A percentile compares a stretch with the other conserved stretches of the same genome.
Conservation (phyloP, 2,797 vertebrate genomes). For the Poeciliopsis presidionis region DNA sequence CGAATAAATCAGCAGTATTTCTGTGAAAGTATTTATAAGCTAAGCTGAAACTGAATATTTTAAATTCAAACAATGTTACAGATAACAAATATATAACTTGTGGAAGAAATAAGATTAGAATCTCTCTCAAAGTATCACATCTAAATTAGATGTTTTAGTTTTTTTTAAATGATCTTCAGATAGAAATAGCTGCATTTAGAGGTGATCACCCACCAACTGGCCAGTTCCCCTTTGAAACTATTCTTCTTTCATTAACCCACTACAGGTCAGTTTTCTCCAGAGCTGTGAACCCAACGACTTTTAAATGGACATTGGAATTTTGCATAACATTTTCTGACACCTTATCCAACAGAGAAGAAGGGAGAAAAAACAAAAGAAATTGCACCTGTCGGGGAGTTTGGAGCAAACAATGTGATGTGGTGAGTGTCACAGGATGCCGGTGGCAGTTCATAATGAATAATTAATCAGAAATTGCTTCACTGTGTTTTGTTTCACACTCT, state of each 20-base stretch:
- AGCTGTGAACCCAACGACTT: constrained; percentile 18
- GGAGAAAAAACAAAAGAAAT: background rate
- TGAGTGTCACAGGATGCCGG: constrained; percentile 11
- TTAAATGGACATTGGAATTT: constrained; percentile 36
- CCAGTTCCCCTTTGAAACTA: constrained; percentile 48
- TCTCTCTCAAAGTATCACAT: constrained; percentile 18
- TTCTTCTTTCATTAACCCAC: constrained; percentile 48
- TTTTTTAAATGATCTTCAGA: constrained; percentile 47
- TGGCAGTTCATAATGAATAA: constrained; percentile 34
- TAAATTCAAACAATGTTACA: constrained; percentile 1
- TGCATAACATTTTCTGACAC: constrained; percentile 29
- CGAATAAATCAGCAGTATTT: constrained; percentile 18
- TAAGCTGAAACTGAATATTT: constrained; percentile 6
- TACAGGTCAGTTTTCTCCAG: constrained; percentile 43
- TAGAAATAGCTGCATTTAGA: constrained; percentile 44
- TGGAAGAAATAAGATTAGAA: constrained; percentile 27
- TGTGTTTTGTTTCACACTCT: constrained; percentile 14
- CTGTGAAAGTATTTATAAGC: constrained; percentile 5
- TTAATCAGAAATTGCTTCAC: constrained; percentile 32
- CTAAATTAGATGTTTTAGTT: constrained; percentile 45
- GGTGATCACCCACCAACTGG: constrained; percentile 20
- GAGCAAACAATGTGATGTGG: constrained; percentile 2
- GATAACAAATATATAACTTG: constrained; percentile 9
- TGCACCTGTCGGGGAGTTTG: constrained; percentile 20
- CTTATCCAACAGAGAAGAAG: constrained; percentile 15